Percentiles rank a stretch among this genome's conserved stretches.
Evolutionary conservation across 2,797 vertebrate species (phyloP).

Genomic region (Psittacula echo): DNA sequence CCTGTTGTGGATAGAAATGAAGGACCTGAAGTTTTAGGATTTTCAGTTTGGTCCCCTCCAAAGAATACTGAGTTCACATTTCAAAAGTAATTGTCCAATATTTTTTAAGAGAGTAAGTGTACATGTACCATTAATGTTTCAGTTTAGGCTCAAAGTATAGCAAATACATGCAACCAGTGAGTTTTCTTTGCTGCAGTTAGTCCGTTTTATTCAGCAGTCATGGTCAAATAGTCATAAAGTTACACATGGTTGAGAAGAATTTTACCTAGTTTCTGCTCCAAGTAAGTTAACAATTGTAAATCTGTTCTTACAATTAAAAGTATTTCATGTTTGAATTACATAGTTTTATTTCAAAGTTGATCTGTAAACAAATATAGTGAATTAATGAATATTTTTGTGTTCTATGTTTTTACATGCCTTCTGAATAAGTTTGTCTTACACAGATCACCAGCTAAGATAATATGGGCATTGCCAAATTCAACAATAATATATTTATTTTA

Average conservation of each 20-base stretch:
- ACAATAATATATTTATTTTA: background rate
- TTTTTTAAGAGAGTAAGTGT: background rate
- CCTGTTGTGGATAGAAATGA: background rate
- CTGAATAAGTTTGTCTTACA: background rate
- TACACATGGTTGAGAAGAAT: background rate
- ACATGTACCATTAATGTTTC: background rate
- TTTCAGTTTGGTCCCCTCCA: background rate
- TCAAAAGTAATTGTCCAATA: background rate
- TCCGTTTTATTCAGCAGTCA: background rate
- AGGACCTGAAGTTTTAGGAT: background rate
- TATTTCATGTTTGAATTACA: background rate
- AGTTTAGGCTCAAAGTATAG: background rate
- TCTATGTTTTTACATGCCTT: background rate
- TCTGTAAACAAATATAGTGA: background rate
- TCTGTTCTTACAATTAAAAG: background rate
- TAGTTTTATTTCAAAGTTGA: background rate
- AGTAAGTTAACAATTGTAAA: background rate
- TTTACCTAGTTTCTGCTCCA: background rate
- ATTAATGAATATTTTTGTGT: background rate
- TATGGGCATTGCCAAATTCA: conserved; percentile 12
- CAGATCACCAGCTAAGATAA: conserved; percentile 18
- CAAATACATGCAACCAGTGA: background rate
- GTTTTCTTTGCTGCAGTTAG: background rate
- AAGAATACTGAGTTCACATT: background rate
- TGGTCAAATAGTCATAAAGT: background rate